These are phyloP conservation scores for Thymallus thymallus DNA, from an alignment of 2,113 vertebrate genomes.

Conservation along the genomic window DNA sequence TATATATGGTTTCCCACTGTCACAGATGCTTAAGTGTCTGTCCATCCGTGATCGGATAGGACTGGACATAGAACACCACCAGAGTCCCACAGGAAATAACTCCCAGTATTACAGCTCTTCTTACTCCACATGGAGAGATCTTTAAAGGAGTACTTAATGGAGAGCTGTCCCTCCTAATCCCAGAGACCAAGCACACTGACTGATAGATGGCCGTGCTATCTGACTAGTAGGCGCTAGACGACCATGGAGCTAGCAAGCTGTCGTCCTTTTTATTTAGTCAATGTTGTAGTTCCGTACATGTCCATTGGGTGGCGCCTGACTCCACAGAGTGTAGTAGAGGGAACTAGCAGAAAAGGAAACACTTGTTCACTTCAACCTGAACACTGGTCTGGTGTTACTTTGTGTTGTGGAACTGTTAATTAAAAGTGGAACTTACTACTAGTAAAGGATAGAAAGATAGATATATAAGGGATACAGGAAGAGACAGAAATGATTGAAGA, in stretches of 20 bases:
- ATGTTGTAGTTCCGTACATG: slow-evolving; percentile 22
- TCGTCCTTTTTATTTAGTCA: no score
- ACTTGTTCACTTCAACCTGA: no score
- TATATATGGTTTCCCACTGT: slow-evolving; percentile 68
- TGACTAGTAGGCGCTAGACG: not conserved
- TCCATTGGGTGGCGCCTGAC: slow-evolving; percentile 37
- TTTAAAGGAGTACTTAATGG: slow-evolving; percentile 63
- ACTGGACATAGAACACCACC: slow-evolving; percentile 71
- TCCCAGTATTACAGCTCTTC: not conserved
- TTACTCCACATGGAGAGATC: not conserved
- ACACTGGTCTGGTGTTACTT: no score
- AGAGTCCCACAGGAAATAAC: slow-evolving; percentile 56
- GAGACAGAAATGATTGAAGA: no score
- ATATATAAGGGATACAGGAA: no score
- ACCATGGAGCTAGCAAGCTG: not conserved
- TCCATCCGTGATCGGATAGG: slow-evolving; percentile 92
- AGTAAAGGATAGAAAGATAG: no score
- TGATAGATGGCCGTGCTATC: no score
- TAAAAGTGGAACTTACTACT: no score
- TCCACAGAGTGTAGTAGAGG: not conserved
- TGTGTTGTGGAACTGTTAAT: no score
- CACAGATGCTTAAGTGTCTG: slow-evolving; percentile 72
- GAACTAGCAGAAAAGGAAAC: no score
- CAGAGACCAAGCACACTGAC: slow-evolving; percentile 28
- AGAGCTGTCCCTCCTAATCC: slow-evolving; percentile 46